Percentiles rank a stretch among this genome's conserved stretches.
These are phyloP conservation scores for Tenthredo livida DNA, from an alignment of 2,888 invertebrate species.

Conservation along the genomic window DNA sequence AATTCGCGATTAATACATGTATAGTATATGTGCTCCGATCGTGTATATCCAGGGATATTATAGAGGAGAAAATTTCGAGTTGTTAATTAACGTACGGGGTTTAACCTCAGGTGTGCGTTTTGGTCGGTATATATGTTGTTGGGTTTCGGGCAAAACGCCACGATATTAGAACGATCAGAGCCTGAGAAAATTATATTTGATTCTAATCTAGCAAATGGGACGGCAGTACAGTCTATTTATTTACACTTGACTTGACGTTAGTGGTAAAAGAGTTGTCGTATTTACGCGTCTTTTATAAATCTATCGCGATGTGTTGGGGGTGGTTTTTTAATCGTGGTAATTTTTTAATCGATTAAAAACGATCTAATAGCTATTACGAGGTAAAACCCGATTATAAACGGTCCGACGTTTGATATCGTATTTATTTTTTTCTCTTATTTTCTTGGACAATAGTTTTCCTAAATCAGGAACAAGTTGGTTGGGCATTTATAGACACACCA, in stretches of 20 bases:
- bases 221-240: conserved; percentile 72
- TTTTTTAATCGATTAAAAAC: not conserved
- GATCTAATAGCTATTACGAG: not conserved
- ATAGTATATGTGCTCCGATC: no score
- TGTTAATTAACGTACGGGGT: conserved; percentile 20
- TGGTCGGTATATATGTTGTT: conserved; percentile 24
- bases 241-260: conserved; percentile 70
- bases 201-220: conserved; percentile 76
- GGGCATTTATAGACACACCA: conserved; percentile 72
- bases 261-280: conserved; percentile 35
- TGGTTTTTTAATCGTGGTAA: not conserved
- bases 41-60: no score
- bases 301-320: not conserved
- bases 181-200: conserved; percentile 74
- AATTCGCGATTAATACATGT: no score
- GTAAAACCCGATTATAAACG: no score
- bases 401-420: not conserved
- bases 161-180: conserved; percentile 55
- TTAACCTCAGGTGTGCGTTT: conserved; percentile 8
- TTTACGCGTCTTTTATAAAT: conserved; percentile 1
- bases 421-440: not conserved
- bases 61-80: conserved; percentile 3
- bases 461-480: conserved; percentile 72
- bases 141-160: conserved; percentile 39
- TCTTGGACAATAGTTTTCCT: conserved; percentile 64